phyloP scores from a whole-genome alignment of 2,113 vertebrate species.

The Malurus cyaneus region DNA sequence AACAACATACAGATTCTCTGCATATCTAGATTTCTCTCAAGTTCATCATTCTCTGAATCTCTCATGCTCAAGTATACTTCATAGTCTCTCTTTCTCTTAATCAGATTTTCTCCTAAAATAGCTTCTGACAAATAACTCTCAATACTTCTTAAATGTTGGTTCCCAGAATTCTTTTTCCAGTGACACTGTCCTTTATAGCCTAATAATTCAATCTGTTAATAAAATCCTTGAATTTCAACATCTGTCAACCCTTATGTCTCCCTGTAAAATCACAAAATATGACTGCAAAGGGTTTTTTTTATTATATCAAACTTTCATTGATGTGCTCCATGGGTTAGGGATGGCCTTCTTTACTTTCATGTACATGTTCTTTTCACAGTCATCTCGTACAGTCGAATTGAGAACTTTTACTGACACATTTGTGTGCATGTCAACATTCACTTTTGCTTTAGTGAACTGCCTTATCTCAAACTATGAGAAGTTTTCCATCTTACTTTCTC shows the following conservation, averaged over 20 bases:
- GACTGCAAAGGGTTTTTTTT: neutral
- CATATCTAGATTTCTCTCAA: neutral
- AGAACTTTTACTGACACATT: neutral
- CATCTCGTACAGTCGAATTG: neutral
- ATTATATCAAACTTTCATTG: neutral
- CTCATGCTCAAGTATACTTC: neutral
- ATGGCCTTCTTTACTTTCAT: neutral
- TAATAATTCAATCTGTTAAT: neutral
- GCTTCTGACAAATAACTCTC: neutral
- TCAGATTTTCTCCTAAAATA: neutral
- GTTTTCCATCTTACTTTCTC: neutral
- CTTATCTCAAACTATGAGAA: neutral
- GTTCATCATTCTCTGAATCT: neutral
- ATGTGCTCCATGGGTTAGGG: neutral
- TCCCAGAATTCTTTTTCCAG: neutral
- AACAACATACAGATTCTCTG: neutral
- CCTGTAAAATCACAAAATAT: neutral
- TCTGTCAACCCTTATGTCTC: neutral
- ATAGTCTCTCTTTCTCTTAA: neutral
- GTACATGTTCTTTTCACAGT: neutral
- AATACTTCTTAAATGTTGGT: neutral
- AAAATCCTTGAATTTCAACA: neutral
- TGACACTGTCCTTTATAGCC: neutral
- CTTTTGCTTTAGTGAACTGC: neutral
- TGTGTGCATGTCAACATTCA: neutral